Conservation (phyloP, 2,113 vertebrate species). For the Potamarius usumacintae region DNA sequence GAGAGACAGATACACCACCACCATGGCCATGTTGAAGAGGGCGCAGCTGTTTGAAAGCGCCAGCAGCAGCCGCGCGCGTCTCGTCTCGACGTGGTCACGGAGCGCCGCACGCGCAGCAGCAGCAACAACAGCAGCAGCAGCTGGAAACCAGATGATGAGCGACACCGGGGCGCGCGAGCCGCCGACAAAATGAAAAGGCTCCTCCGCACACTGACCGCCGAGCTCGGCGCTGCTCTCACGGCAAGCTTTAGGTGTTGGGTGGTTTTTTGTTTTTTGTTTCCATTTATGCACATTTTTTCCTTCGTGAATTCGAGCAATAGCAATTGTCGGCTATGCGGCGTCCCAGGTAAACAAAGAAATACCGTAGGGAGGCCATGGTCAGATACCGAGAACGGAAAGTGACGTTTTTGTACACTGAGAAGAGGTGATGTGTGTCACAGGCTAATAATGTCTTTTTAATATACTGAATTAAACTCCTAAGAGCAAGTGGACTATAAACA, state of each 20-base stretch:
- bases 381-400: not conserved
- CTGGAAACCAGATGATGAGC: constrained; percentile 45
- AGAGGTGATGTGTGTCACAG: not conserved
- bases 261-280: not conserved
- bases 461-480: not conserved
- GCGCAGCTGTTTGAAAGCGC: constrained; percentile 64
- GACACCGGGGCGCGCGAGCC: constrained; percentile 53
- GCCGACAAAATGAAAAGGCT: constrained; percentile 74
- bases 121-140: constrained; percentile 63
- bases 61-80: not conserved
- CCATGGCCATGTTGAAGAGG: constrained; percentile 68
- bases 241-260: not conserved
- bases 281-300: not conserved
- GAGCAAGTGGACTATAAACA: not conserved
- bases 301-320: not conserved
- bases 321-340: not conserved
- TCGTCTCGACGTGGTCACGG: constrained; percentile 59
- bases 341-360: constrained; percentile 26
- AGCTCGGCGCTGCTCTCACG: constrained; percentile 63
- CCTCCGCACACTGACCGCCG: constrained; percentile 47
- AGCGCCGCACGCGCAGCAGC: constrained; percentile 60
- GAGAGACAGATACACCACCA: constrained; percentile 45
- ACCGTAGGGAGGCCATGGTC: constrained; percentile 17
- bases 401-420: not conserved
- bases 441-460: not conserved